A percentile compares a stretch with the other conserved stretches of the same genome.
Evolutionary conservation across 2,113 vertebrate species (phyloP).

Genomic region (Gymnarchus niloticus): DNA sequence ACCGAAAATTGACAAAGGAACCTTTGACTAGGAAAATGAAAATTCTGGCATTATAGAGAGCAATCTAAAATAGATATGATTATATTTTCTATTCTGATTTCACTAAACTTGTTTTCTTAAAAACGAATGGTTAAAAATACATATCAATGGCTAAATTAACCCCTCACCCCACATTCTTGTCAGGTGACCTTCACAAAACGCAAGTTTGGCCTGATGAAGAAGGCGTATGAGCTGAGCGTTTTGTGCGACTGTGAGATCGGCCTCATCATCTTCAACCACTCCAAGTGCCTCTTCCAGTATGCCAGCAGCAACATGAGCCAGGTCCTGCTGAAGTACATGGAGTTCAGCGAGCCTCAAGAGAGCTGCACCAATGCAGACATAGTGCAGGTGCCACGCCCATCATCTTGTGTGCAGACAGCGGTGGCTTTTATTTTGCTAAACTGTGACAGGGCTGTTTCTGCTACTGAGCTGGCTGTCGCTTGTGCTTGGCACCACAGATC

Average conservation of each 20-base stretch:
- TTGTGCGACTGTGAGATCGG: conserved; percentile 96
- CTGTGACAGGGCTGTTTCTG: not conserved
- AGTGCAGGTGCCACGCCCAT: conserved; percentile 67
- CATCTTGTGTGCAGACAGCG: too few species aligned
- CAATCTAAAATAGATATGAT: not conserved
- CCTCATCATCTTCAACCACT: conserved; percentile 96
- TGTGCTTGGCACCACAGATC: conserved; percentile 58
- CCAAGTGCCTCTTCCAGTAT: conserved; percentile 91
- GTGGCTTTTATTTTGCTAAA: not conserved
- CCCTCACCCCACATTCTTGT: not conserved
- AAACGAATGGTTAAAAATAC: not conserved
- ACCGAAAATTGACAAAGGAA: not conserved
- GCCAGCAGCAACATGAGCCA: conserved; percentile 95
- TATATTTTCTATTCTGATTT: not conserved
- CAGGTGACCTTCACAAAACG: conserved; percentile 94
- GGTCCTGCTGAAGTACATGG: conserved; percentile 90
- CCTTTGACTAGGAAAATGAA: not conserved
- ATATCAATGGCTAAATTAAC: not conserved
- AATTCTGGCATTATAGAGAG: not conserved
- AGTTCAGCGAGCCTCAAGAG: conserved; percentile 93
- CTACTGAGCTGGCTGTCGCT: not conserved
- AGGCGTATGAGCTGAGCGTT: conserved; percentile 92
- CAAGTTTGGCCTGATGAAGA: conserved; percentile 96
- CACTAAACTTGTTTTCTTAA: not conserved
- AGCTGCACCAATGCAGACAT: conserved; percentile 91